Evolutionary conservation across 1,140 invertebrate species (phyloP).

Genomic region (Scaptodrosophila lebanonensis): DNA sequence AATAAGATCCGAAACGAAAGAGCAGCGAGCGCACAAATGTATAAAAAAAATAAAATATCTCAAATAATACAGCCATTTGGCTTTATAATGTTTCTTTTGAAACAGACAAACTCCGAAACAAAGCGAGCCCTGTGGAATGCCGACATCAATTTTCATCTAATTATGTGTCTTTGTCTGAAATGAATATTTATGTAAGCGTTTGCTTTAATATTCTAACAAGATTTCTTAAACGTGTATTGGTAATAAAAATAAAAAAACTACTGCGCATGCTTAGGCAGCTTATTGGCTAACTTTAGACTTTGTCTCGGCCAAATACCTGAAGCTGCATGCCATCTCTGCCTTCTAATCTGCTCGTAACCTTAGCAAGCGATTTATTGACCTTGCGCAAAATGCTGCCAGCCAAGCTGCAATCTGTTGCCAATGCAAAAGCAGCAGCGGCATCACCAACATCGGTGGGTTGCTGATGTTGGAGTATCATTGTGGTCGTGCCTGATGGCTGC

Average conservation of each 20-base stretch:
- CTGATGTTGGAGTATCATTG: conserved; percentile 45
- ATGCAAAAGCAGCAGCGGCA: not conserved
- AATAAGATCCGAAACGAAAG: conserved; percentile 19
- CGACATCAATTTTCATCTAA: conserved; percentile 57
- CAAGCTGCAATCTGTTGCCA: not conserved
- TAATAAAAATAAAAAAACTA: conserved; percentile 4
- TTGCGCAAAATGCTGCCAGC: conserved; percentile 24
- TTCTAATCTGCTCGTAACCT: conserved; percentile 18
- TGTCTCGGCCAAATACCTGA: too few species aligned
- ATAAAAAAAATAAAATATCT: conserved; percentile 21
- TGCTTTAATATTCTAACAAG: not conserved
- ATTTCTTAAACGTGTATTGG: not conserved
- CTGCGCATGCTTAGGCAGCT: too few species aligned
- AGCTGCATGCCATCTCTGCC: not conserved
- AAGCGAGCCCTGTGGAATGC: conserved; percentile 22
- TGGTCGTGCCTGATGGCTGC: too few species aligned
- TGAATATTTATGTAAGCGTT: conserved; percentile 29
- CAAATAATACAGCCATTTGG: conserved; percentile 43
- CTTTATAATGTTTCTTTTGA: conserved; percentile 42
- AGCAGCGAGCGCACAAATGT: conserved; percentile 15
- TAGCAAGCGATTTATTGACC: conserved; percentile 57
- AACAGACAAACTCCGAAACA: conserved; percentile 9
- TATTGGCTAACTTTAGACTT: too few species aligned
- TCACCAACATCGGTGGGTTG: not conserved
- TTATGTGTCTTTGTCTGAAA: conserved; percentile 51